A percentile compares a stretch with the other conserved stretches of the same genome.
Conservation (phyloP, 92 coral and sea anemone species). For the Zoanthus sansibaricus region DNA sequence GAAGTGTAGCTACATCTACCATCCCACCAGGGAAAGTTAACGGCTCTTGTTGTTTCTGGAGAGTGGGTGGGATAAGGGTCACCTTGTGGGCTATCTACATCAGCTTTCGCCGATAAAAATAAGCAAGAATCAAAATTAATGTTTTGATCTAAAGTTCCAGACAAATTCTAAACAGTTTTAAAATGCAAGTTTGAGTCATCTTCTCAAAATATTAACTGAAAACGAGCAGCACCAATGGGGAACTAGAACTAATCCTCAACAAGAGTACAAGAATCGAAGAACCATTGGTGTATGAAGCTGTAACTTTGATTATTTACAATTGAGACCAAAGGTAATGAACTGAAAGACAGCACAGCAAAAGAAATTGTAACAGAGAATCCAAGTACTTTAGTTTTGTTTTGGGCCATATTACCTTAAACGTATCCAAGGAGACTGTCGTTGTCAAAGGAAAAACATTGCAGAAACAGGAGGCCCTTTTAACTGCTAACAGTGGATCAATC, state of each 20-base stretch:
- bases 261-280: background rate
- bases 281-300: background rate
- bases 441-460: background rate
- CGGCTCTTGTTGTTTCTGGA: no score
- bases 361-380: background rate
- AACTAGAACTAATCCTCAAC: background rate
- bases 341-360: background rate
- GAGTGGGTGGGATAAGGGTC: no score
- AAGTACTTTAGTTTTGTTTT: background rate
- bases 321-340: background rate
- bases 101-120: background rate
- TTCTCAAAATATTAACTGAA: background rate
- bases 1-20: no score
- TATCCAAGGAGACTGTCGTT: background rate
- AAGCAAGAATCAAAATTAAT: background rate
- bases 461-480: background rate
- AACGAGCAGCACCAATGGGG: background rate
- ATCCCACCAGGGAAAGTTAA: no score
- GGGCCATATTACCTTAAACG: background rate
- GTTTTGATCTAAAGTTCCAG: constrained; percentile 3
- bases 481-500: background rate
- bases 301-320: background rate
- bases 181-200: background rate
- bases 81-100: background rate
- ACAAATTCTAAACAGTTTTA: background rate